Evolutionary conservation across 2,113 vertebrate species (phyloP).

Genomic region (Notothenia rossii): DNA sequence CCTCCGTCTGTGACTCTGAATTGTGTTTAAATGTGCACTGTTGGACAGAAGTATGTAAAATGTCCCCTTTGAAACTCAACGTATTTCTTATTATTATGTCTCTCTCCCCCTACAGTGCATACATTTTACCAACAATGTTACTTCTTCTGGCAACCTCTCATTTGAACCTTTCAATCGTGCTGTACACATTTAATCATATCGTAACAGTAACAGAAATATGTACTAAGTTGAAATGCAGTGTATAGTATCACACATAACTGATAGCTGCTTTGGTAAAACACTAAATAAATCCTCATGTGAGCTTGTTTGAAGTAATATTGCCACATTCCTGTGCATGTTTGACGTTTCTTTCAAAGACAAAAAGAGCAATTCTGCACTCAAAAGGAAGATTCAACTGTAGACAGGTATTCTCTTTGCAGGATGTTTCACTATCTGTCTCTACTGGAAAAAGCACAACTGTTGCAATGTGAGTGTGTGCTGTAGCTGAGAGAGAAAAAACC

Average conservation of each 20-base stretch:
- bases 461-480: slow-evolving; percentile 6
- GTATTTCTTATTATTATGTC: not conserved
- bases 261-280: no score
- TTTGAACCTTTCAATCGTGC: not conserved
- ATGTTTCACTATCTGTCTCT: not conserved
- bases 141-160: not conserved
- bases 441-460: not conserved
- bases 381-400: slow-evolving; percentile 6
- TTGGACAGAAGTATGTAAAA: slow-evolving; percentile 33
- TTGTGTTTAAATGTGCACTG: not conserved
- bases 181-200: not conserved
- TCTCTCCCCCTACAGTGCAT: not conserved
- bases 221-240: not conserved
- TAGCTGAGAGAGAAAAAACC: slow-evolving; percentile 19
- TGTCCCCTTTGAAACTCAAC: not conserved
- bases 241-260: no score
- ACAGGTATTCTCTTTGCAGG: slow-evolving; percentile 9
- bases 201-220: not conserved
- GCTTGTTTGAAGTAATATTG: not conserved
- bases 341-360: not conserved
- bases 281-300: no score
- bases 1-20: slow-evolving; percentile 14
- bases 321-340: not conserved
- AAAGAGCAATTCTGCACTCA: not conserved
- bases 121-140: no score